Evolutionary conservation across 1,140 invertebrate genomes (phyloP).

Genomic region (Goniozus legneri): DNA sequence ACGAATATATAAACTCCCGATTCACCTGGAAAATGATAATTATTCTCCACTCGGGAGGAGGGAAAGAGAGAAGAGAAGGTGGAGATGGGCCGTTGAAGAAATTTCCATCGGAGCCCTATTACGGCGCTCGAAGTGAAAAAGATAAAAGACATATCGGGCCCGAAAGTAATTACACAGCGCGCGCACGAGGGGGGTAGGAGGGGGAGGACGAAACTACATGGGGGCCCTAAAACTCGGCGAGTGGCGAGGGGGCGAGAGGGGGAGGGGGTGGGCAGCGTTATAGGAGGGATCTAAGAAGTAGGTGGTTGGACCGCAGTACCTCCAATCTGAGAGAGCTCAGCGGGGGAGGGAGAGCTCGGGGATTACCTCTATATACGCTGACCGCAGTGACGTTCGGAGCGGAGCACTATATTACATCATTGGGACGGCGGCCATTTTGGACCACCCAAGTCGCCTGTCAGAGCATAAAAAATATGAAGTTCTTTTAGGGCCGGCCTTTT

Average conservation of each 20-base stretch:
- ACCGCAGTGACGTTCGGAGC: constrained; percentile 10
- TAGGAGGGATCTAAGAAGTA: too few species aligned
- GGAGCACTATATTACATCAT: constrained; percentile 54
- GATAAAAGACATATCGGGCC: too few species aligned
- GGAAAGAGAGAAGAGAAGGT: background rate
- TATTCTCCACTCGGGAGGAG: too few species aligned
- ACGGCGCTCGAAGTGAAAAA: too few species aligned
- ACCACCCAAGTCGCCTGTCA: constrained; percentile 55
- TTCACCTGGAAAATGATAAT: too few species aligned
- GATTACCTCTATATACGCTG: constrained; percentile 1
- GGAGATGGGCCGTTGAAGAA: too few species aligned
- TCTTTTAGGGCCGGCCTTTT: constrained; percentile 57
- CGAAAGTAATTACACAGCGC: too few species aligned
- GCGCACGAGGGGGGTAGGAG: background rate
- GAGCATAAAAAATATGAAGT: constrained; percentile 57
- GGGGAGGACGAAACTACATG: too few species aligned
- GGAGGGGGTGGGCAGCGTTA: constrained; percentile 15
- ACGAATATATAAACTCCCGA: too few species aligned
- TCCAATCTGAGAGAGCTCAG: constrained; percentile 15
- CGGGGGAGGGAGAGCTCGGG: constrained; percentile 12
- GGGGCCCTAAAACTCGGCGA: too few species aligned
- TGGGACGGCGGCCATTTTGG: constrained; percentile 57
- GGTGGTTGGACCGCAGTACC: too few species aligned
- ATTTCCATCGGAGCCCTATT: too few species aligned
- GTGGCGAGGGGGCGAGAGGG: background rate